Percentiles rank a stretch among this genome's conserved stretches.
Evolutionary conservation across 2,888 invertebrate species (phyloP).

Genomic region (Idaea biselata): DNA sequence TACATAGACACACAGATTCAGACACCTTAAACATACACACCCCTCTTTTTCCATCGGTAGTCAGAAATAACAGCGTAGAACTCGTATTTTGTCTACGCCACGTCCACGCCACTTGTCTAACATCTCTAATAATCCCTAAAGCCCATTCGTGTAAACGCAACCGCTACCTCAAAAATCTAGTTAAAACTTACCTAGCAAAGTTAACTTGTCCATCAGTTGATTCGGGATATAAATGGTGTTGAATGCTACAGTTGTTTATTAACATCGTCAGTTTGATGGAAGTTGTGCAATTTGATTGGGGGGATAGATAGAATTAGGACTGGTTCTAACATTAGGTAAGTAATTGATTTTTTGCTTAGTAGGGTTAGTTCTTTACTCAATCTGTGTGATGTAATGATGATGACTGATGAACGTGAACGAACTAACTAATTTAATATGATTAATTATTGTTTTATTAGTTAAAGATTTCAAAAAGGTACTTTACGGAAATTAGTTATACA

Average conservation of each 20-base stretch:
- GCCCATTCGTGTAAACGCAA: slow-evolving; percentile 33
- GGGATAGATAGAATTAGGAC: neutral
- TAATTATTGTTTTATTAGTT: no score
- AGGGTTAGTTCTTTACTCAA: neutral
- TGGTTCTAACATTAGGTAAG: neutral
- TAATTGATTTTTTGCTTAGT: neutral
- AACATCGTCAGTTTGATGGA: neutral
- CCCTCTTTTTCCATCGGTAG: no score
- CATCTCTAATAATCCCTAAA: neutral
- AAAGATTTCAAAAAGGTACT: no score
- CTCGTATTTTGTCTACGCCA: slow-evolving; percentile 10
- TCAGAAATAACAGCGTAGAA: neutral
- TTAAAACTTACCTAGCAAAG: slow-evolving; percentile 56
- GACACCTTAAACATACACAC: no score
- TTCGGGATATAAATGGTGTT: slow-evolving; percentile 27
- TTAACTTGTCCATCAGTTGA: slow-evolving; percentile 37
- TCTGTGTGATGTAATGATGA: no score
- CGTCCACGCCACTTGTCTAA: neutral
- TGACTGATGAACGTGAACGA: no score
- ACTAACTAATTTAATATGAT: no score
- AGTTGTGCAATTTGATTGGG: neutral
- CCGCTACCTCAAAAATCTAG: slow-evolving; percentile 63
- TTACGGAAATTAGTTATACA: no score
- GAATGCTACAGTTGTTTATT: slow-evolving; percentile 16
- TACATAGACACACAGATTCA: no score